A percentile compares a stretch with the other conserved stretches of the same genome.
Evolutionary conservation across 2,113 vertebrate genomes (phyloP).

Genomic region (Oxyruncus cristatus): DNA sequence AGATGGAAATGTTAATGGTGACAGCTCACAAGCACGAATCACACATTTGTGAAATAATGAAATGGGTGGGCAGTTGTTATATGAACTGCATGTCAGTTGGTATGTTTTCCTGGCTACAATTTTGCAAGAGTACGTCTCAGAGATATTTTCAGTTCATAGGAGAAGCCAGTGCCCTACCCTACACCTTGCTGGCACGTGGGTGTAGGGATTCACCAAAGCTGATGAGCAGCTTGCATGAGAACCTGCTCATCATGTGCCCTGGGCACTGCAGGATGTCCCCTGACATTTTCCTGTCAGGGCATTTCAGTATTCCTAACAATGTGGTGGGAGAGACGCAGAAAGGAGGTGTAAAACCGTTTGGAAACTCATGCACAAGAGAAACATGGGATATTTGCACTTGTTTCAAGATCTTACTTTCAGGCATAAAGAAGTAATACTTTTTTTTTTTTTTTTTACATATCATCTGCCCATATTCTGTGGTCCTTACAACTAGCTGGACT

Average conservation of each 20-base stretch:
- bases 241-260: background rate
- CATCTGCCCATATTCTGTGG: background rate
- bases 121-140: conserved; percentile 39
- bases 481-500: background rate
- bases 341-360: background rate
- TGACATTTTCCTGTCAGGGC: background rate
- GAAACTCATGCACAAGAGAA: background rate
- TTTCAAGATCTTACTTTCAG: background rate
- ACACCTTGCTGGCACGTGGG: background rate
- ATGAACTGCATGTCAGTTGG: conserved; percentile 50
- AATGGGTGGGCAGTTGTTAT: conserved; percentile 72
- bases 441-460: background rate
- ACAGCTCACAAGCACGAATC: conserved; percentile 72
- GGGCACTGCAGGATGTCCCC: background rate
- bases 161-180: background rate
- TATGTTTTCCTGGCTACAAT: conserved; percentile 50
- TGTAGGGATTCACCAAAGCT: conserved; percentile 14
- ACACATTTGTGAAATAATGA: conserved; percentile 72
- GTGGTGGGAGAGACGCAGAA: background rate
- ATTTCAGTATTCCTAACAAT: background rate
- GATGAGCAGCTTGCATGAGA: background rate
- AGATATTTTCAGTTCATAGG: conserved; percentile 55
- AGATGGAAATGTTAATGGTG: conserved; percentile 71
- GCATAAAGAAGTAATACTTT: background rate
- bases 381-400: background rate